Percentiles rank a stretch among this genome's conserved stretches.
phyloP scores from a whole-genome alignment of 1,140 invertebrate species.

The Monomorium pharaonis region DNA sequence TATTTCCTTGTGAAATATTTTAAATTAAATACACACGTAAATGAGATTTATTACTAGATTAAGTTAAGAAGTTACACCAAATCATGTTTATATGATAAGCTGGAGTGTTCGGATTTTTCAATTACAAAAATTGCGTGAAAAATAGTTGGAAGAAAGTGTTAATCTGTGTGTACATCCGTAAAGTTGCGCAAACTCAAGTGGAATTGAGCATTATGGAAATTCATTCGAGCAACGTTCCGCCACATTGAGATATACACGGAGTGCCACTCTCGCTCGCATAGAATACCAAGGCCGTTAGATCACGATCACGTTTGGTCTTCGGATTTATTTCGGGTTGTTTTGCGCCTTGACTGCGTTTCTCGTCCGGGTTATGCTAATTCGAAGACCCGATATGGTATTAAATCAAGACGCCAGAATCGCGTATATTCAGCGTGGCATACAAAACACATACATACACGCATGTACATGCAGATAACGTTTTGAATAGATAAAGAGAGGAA shows the following conservation, averaged over 20 bases:
- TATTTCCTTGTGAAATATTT: neutral
- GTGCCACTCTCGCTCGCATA: constrained; percentile 24
- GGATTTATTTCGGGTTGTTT: constrained; percentile 34
- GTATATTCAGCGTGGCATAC: constrained; percentile 21
- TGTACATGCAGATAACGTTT: constrained; percentile 13
- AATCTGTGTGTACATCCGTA: neutral
- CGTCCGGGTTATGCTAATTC: constrained; percentile 61
- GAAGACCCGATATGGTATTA: constrained; percentile 57
- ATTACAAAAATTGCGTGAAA: neutral
- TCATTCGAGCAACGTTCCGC: constrained; percentile 20
- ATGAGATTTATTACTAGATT: neutral
- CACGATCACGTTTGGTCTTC: constrained; percentile 7
- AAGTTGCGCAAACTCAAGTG: neutral
- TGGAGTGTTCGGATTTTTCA: neutral
- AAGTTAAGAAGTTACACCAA: neutral
- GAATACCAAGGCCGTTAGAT: constrained; percentile 63
- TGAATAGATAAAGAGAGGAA: neutral
- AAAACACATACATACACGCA: neutral
- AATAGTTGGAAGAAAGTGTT: neutral
- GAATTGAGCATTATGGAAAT: neutral
- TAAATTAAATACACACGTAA: neutral
- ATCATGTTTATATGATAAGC: neutral
- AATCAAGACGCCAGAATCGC: constrained; percentile 60
- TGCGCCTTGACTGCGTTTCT: constrained; percentile 16
- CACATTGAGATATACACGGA: neutral